phyloP scores from a whole-genome alignment of 2,113 vertebrate genomes.

The Scatophagus argus region DNA sequence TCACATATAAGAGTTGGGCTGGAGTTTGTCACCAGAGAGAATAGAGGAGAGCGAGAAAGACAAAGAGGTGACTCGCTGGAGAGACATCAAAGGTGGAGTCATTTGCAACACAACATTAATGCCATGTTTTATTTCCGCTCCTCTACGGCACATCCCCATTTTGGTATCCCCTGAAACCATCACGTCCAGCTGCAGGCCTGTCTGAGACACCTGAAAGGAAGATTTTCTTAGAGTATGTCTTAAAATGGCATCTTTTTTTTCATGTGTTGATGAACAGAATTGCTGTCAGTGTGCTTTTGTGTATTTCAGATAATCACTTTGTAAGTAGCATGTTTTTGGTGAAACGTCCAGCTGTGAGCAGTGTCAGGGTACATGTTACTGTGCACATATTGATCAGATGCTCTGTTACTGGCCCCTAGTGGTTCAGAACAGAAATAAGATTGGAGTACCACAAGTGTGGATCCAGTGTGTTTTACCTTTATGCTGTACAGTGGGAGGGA shows the following conservation, averaged over 20 bases:
- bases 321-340: slow-evolving; percentile 39
- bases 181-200: slow-evolving; percentile 1
- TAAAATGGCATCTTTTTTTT: slow-evolving; percentile 48
- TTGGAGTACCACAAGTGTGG: background rate
- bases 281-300: slow-evolving; percentile 34
- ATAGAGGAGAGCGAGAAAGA: slow-evolving; percentile 27
- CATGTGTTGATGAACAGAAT: slow-evolving; percentile 45
- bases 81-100: slow-evolving; percentile 67
- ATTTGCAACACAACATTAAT: slow-evolving; percentile 66
- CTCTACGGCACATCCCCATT: background rate
- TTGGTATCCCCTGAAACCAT: slow-evolving; percentile 18
- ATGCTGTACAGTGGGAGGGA: background rate
- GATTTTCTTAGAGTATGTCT: slow-evolving; percentile 23
- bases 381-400: slow-evolving; percentile 43
- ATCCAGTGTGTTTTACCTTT: background rate
- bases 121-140: slow-evolving; percentile 54
- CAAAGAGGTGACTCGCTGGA: slow-evolving; percentile 53
- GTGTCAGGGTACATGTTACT: slow-evolving; percentile 11
- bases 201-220: slow-evolving; percentile 9
- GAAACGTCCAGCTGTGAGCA: slow-evolving; percentile 45
- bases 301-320: slow-evolving; percentile 45
- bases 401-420: slow-evolving; percentile 78
- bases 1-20: slow-evolving; percentile 73
- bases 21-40: slow-evolving; percentile 69
- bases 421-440: slow-evolving; percentile 43